Base-by-base conservation (phyloP, 2,888 invertebrate species). In the Volucella inflata region DNA sequence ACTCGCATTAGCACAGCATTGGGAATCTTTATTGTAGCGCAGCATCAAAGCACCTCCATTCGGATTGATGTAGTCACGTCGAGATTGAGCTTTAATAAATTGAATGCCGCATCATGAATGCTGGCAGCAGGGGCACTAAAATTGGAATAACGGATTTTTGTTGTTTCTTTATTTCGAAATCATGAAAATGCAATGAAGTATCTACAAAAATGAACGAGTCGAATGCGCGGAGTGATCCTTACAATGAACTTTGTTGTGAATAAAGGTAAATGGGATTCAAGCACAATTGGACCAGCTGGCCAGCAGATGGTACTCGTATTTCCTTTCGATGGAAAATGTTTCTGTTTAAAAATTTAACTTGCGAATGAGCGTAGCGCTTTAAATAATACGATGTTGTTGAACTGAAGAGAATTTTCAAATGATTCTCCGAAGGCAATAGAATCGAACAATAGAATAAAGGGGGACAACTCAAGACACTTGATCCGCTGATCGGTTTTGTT, bases 11-110 rank as follows among this genome's bases (percentile, higher is more conserved):
- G 84, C 77, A 67, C 85, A 81, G 64, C 76, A 77, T 42, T 77
- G 81, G 81, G 59, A 72, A 72, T 81, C 72, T 68, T 81, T 77
- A 85, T 85, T 77, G 85, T 85, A 81, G 85, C 81, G 81, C 85
- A 77, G 51, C 57, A 30, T 30, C 67, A 21, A 64, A 14, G 67
- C 46, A 30, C 30, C 6, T 62, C 68, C 71, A 68, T 81, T 77
- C 57, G 81, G 76, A 81, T 80, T 85, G 81, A 85, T 85, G 85
- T 85, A 81, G 85, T 85, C 85, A 85, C 85, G 85, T 85, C 72
- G 67, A 68, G 77, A 77, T 85, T 81, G 85, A 81, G 77, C 81
- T 85, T 85, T 85, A 81, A 85, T 77, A 85, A 85, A 85, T 85
- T 81, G 85, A 85, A 85, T 81, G 81, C 85, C 44, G 85, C 85